Evolutionary conservation across 64 coral and sea anemone species (phyloP), one percentile per base, ranked within the genome.

Genomic region (Catalaphyllia jardinei): DNA sequence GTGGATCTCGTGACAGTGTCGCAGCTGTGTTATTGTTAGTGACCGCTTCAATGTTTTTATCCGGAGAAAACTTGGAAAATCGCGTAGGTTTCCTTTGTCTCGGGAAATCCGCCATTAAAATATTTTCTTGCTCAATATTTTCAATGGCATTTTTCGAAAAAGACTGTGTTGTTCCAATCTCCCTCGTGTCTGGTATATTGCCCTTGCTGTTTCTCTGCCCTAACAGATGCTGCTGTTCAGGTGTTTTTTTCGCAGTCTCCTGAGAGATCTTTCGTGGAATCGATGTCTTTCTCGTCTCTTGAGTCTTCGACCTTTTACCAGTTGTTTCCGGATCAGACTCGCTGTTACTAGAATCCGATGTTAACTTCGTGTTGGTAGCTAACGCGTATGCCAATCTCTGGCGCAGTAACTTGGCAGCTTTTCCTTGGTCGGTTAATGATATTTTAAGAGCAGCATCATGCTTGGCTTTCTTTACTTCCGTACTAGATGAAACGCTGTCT

Each of bases 271-370:
- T 85, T 25, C 62, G 81, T 20, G 63, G 62, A 50, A 85, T 85
- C 12, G 62, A 67, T 12, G 81, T 71, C 42, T 85, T 85, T 85
- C 81, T 71, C 24, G 52, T 62, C 38, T 51, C 63, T 51, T 1
- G 17, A 20, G 29, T 22, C 42, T n/a, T 71, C 35, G 71, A 71
- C 11, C 22, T 62, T 71, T 85, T 85, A 4, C 22, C n/a, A 8
- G 31, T n/a, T 17, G 63, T 85, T 85, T 85, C 81, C 13, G 19
- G 60, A 30, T 85, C 81, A 10, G 81, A 85, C 9, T 64, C 81
- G 3, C 81, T 85, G 20, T 35, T 71, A n/a, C 81, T 64, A 24
- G 81, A 85, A 85, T 85, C 81, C 22, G 81, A 85, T 71, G 52
- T 85, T 2, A 52, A 2, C 35, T 71, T 85, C 30, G 81, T 31